Evolutionary conservation across 2,113 vertebrate species (phyloP).

Genomic region (Toxotes jaculatrix): DNA sequence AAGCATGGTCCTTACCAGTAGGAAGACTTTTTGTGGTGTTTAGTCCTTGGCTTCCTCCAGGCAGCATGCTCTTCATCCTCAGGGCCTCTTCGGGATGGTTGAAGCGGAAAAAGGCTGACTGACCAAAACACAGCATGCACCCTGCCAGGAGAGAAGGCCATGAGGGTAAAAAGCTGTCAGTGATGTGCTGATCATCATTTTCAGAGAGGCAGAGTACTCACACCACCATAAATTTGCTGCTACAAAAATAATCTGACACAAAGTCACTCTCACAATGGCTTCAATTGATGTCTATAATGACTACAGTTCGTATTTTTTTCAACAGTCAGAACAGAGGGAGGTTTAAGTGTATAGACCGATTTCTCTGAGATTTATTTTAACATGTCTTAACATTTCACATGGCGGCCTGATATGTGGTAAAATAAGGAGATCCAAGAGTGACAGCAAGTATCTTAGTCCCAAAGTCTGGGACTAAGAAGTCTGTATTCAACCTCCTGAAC

Average conservation of each 20-base stretch:
- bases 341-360: neutral
- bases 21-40: constrained; percentile 69
- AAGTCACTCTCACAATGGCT: neutral
- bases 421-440: neutral
- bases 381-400: neutral
- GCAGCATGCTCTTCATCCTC: constrained; percentile 97
- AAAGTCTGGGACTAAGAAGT: too few relatives aligned
- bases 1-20: constrained; percentile 82
- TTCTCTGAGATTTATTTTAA: constrained; percentile 1
- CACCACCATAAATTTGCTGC: neutral
- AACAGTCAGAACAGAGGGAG: neutral
- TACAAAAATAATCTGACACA: neutral
- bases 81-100: constrained; percentile 97
- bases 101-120: constrained; percentile 95
- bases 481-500: neutral
- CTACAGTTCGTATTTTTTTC: neutral
- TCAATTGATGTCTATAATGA: neutral
- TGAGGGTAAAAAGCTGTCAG: neutral
- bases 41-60: constrained; percentile 78
- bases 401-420: neutral
- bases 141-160: constrained; percentile 78
- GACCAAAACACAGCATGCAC: constrained; percentile 97
- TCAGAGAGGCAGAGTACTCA: neutral
- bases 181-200: neutral
- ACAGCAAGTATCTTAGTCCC: too few relatives aligned